Percentiles rank a stretch among this genome's conserved stretches.
Evolutionary conservation across 2,888 invertebrate species (phyloP).

Genomic region (Pyrrhia umbra): DNA sequence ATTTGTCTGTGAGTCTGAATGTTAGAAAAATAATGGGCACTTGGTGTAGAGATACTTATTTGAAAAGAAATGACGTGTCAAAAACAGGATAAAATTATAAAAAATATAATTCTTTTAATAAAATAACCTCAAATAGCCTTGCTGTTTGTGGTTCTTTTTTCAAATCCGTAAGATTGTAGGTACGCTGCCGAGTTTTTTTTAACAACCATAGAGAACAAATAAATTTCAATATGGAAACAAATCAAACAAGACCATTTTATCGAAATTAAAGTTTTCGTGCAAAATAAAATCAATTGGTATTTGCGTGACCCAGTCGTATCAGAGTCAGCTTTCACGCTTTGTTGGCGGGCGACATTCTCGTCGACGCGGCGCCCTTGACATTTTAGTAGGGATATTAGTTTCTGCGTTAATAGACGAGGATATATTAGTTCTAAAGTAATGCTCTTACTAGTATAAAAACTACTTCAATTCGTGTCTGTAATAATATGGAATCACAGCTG

Average conservation of each 20-base stretch:
- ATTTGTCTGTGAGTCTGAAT: conserved; percentile 11
- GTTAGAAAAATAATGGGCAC: neutral
- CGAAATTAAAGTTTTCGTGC: conserved; percentile 32
- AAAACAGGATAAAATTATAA: neutral
- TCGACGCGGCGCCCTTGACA: conserved; percentile 54
- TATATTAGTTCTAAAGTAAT: conserved; percentile 21
- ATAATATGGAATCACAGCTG: neutral
- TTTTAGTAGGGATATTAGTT: conserved; percentile 48
- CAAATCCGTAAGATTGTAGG: conserved; percentile 12
- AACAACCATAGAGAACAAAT: neutral
- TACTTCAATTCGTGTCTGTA: conserved; percentile 2
- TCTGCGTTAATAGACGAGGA: conserved; percentile 23
- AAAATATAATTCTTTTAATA: neutral
- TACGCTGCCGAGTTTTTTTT: neutral
- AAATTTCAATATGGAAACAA: conserved; percentile 5
- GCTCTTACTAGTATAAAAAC: neutral
- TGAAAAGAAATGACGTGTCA: neutral
- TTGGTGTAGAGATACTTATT: neutral
- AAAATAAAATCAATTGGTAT: conserved; percentile 48
- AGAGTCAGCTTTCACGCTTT: conserved; percentile 37
- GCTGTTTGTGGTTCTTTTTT: conserved; percentile 10
- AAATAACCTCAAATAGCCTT: neutral
- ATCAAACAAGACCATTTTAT: conserved; percentile 20
- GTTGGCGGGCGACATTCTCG: conserved; percentile 49
- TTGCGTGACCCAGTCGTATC: conserved; percentile 54